phyloP scores from a whole-genome alignment of 2,113 vertebrate genomes.

The Corvus hawaiiensis region DNA sequence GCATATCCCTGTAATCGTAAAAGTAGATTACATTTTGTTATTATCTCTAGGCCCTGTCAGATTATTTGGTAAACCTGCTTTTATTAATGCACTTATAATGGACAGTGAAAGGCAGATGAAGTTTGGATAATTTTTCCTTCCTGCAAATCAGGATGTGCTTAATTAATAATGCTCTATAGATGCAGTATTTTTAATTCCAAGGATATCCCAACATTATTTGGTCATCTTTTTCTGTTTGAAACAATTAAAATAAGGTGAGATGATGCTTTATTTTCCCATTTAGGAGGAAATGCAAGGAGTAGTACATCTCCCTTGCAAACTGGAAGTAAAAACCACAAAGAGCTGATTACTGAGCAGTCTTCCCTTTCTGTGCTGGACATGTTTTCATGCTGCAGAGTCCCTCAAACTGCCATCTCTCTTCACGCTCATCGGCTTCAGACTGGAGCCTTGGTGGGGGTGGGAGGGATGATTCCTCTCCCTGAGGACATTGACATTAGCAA shows the following conservation, averaged over 20 bases:
- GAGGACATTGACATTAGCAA: conserved; percentile 8
- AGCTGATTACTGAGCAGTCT: background rate
- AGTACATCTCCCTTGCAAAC: background rate
- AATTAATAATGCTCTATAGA: background rate
- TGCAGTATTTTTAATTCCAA: background rate
- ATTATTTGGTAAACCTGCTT: background rate
- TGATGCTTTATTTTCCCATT: background rate
- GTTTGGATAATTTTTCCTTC: background rate
- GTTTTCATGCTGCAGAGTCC: background rate
- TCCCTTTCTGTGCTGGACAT: background rate
- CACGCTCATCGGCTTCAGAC: background rate
- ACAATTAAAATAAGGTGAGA: background rate
- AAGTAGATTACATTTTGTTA: background rate
- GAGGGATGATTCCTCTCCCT: background rate
- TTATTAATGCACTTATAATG: background rate
- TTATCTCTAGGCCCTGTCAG: background rate
- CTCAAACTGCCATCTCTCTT: background rate
- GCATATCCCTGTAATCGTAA: background rate
- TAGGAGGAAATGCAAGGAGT: background rate
- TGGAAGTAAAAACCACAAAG: background rate
- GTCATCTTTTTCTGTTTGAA: background rate
- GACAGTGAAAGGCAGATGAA: background rate
- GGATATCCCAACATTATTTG: background rate
- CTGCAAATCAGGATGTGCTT: background rate
- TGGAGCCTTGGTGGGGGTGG: background rate